Base-by-base conservation (phyloP, 2,797 vertebrate genomes). In the Rhinella marina region DNA sequence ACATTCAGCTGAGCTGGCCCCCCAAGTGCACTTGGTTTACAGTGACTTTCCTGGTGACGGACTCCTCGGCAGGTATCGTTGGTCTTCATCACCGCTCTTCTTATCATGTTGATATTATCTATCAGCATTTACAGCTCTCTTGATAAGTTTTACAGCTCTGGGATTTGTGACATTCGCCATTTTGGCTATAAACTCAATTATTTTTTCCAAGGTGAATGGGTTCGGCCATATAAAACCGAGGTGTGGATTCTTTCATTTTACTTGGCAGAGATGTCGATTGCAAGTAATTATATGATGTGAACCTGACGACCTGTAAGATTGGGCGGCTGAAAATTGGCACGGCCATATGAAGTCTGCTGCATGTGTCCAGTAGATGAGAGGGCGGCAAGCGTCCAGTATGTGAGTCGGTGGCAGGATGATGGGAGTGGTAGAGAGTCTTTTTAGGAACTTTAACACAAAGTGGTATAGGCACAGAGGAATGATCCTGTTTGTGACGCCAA, bases 191-290 rank as follows among this genome's bases (percentile, higher is more conserved):
- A 57, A 23, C n/a, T 7, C 29, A 29, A 56, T 66, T 19, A 25
- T 41, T 77, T 82, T 77, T 48, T 7, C 29, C 54, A 25, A 21
- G 72, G 81, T 82, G 80, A 78, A 16, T 75, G 17, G 50, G 81
- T 87, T 87, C 81, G 78, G 48, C 0, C 11, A 17, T 32, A 70
- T 77, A 68, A 84, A 86, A 68, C 61, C 10, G 61, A 72, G 81
- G 61, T 27, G 81, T 25, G 50, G 32, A 81, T 82, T 52, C 17
- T 12, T 61, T 73, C 0, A 70, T 75, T 68, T 10, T 32, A 81
- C 16, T n/a, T 84, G 81, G 73, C 81, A 25, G 62, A 52, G 17
- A 57, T 54, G 32, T 57, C 61, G 72, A 70, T 76, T 19, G 19
- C 25, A 32, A 8, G 68, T 72, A 5, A 75, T 52, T 27, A 16